Percentiles rank a stretch among this genome's conserved stretches.
phyloP scores from a whole-genome alignment of 2,888 invertebrate genomes.

The Patella depressa region DNA sequence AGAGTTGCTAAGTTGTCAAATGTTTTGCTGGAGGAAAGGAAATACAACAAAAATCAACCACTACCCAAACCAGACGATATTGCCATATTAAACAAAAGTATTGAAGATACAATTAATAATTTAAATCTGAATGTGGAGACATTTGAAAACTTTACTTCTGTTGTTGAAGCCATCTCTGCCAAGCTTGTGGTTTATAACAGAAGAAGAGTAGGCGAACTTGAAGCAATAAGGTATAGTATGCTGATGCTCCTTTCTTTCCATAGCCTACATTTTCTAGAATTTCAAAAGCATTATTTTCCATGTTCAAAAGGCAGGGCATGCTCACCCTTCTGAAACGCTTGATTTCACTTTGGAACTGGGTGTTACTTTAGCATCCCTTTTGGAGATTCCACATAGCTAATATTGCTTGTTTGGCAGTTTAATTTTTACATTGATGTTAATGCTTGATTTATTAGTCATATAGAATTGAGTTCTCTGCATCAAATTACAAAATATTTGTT shows the following conservation, averaged over 20 bases:
- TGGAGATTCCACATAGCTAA: no score
- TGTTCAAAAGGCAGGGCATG: no score
- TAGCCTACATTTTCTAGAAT: no score
- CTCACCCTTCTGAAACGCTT: no score
- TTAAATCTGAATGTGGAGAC: not conserved
- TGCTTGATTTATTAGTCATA: no score
- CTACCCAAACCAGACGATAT: constrained; percentile 8
- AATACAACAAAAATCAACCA: constrained; percentile 5
- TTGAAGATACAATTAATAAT: constrained; percentile 2
- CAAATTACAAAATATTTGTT: not conserved
- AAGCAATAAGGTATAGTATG: not conserved
- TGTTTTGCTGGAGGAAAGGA: not conserved
- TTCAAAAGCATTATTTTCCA: no score
- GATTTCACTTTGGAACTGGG: no score
- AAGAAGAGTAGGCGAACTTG: not conserved
- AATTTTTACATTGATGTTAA: no score
- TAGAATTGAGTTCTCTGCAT: no score
- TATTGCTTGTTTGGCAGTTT: no score
- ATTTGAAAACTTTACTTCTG: not conserved
- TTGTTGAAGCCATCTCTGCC: not conserved
- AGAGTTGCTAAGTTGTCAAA: not conserved
- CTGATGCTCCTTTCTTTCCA: no score
- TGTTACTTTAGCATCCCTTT: no score
- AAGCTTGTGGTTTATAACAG: not conserved
- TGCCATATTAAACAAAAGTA: not conserved